These are phyloP conservation scores for Eulemur macaco DNA, from an alignment of 2,113 vertebrate species.

Conservation along the genomic window DNA sequence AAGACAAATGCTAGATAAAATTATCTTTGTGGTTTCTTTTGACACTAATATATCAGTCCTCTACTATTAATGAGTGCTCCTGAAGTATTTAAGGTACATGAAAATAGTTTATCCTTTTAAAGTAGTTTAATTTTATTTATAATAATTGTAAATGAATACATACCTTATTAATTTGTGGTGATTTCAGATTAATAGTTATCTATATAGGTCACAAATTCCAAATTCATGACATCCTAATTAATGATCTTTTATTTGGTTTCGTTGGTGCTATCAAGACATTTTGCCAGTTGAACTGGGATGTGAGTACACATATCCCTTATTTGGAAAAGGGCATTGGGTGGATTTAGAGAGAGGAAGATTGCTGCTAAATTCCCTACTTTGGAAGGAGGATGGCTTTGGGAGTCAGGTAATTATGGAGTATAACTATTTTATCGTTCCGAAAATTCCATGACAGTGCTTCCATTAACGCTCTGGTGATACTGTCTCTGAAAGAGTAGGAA, in stretches of 20 bases:
- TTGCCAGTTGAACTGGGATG: not conserved
- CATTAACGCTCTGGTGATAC: not conserved
- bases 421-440: not conserved
- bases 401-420: not conserved
- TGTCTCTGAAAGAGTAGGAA: not conserved
- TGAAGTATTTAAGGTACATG: not conserved
- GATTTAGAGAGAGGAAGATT: rapidly evolving
- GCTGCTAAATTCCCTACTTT: not conserved
- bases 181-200: not conserved
- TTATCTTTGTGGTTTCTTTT: not conserved
- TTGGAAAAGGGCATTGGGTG: not conserved
- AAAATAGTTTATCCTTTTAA: not conserved
- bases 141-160: not conserved
- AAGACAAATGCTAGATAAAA: not conserved
- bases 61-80: not conserved
- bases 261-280: not conserved
- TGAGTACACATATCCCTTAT: not conserved
- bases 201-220: not conserved
- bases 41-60: not conserved
- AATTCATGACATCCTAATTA: not conserved
- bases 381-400: rapidly evolving
- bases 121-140: not conserved
- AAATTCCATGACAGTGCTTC: not conserved
- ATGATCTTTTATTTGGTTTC: not conserved
- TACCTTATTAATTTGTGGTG: not conserved